Conservation (phyloP, 2,113 vertebrate genomes). For the Archilochus colubris region DNA sequence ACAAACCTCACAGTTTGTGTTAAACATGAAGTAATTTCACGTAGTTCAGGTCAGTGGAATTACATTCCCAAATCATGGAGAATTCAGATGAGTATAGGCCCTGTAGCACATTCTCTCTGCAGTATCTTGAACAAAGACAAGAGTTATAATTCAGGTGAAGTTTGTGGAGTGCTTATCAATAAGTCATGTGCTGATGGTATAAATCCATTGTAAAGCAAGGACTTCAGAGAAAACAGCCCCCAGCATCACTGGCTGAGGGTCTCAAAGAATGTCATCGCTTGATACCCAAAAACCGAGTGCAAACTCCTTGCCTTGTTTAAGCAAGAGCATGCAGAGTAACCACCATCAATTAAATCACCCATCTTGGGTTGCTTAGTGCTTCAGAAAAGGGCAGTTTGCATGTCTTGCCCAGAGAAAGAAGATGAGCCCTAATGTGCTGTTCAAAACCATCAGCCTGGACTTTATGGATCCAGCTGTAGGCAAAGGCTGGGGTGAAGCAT, state of each 20-base stretch:
- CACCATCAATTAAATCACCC: background rate
- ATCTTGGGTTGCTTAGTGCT: background rate
- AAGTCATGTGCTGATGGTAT: background rate
- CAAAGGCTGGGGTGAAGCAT: slow-evolving; percentile 46
- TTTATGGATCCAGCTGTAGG: slow-evolving; percentile 46
- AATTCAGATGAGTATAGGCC: background rate
- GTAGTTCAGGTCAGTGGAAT: background rate
- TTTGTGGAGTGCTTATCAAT: background rate
- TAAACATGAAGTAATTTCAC: background rate
- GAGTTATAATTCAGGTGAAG: background rate
- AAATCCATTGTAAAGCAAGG: background rate
- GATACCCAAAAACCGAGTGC: background rate
- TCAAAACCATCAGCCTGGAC: background rate
- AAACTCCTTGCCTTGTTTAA: background rate
- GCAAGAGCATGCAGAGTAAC: background rate
- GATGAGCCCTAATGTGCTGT: slow-evolving; percentile 23
- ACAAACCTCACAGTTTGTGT: background rate
- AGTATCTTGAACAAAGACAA: background rate
- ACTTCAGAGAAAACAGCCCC: background rate
- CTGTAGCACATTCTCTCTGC: background rate
- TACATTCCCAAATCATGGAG: background rate
- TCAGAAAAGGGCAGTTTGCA: background rate
- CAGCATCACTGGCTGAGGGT: background rate
- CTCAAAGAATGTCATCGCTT: background rate
- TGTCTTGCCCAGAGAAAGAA: background rate